phyloP scores from a whole-genome alignment of 2,888 invertebrate genomes.

The Drosophila heteroneura region DNA sequence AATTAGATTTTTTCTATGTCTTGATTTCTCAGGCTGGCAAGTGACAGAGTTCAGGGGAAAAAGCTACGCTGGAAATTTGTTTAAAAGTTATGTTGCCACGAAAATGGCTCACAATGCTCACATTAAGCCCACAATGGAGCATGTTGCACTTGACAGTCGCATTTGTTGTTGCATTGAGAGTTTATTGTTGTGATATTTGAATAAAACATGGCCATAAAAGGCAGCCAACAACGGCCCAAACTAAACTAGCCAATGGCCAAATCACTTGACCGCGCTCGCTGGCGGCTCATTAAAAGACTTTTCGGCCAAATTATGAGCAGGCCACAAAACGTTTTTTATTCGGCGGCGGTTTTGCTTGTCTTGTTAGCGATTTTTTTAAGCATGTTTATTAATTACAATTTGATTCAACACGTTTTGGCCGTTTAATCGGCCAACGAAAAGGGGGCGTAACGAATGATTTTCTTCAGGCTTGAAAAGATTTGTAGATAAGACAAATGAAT shows the following conservation, averaged over 20 bases:
- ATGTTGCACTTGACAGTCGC: slow-evolving; percentile 72
- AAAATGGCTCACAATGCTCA: slow-evolving; percentile 73
- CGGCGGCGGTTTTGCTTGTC: slow-evolving; percentile 13
- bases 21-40: slow-evolving; percentile 49
- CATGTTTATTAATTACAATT: slow-evolving; percentile 51
- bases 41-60: slow-evolving; percentile 43
- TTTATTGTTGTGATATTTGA: slow-evolving; percentile 67
- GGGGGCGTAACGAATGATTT: slow-evolving; percentile 28
- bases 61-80: background rate
- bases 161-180: slow-evolving; percentile 49
- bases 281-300: slow-evolving; percentile 63
- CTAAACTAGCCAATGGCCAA: slow-evolving; percentile 48
- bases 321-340: slow-evolving; percentile 21
- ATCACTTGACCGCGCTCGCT: slow-evolving; percentile 36
- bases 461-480: background rate
- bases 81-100: slow-evolving; percentile 37
- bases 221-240: slow-evolving; percentile 40
- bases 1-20: slow-evolving; percentile 9
- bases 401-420: slow-evolving; percentile 40
- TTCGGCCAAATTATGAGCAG: slow-evolving; percentile 60
- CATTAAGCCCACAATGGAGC: slow-evolving; percentile 69
- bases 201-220: slow-evolving; percentile 59
- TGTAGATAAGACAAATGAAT: slow-evolving; percentile 3
- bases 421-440: slow-evolving; percentile 19
- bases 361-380: slow-evolving; percentile 39